phyloP scores from a whole-genome alignment of 1,140 invertebrate species.

The Prorops nasuta region DNA sequence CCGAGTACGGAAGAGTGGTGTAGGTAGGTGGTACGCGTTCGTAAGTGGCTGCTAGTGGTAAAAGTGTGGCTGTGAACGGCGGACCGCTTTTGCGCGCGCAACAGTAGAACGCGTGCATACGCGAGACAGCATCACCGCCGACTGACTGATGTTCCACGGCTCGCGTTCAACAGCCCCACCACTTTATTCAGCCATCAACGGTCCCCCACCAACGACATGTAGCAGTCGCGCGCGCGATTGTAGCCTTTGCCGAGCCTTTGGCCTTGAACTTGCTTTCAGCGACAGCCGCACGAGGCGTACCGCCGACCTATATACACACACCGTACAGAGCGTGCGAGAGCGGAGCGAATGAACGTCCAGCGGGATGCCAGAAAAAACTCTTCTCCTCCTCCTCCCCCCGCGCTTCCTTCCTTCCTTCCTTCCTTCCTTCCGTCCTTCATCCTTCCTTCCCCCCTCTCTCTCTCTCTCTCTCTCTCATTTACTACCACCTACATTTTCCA shows the following conservation, averaged over 20 bases:
- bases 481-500: too few relatives aligned
- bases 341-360: not conserved
- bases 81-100: slow-evolving; percentile 23
- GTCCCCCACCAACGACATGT: slow-evolving; percentile 46
- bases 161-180: slow-evolving; percentile 57
- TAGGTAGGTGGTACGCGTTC: too few relatives aligned
- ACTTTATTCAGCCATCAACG: slow-evolving; percentile 52
- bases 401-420: too few relatives aligned
- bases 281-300: slow-evolving; percentile 53
- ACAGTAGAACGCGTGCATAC: slow-evolving; percentile 47
- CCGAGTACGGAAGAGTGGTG: too few relatives aligned
- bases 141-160: slow-evolving; percentile 62
- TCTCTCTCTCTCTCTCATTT: too few relatives aligned
- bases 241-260: slow-evolving; percentile 58
- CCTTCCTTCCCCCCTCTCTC: too few relatives aligned
- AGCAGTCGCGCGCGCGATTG: slow-evolving; percentile 46
- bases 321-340: slow-evolving; percentile 2
- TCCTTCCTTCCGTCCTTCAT: too few relatives aligned
- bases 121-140: slow-evolving; percentile 59
- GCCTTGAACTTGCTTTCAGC: slow-evolving; percentile 72
- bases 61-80: too few relatives aligned
- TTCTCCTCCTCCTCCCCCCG: too few relatives aligned
- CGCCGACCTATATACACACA: slow-evolving; percentile 47
- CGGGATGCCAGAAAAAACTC: too few relatives aligned
- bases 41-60: too few relatives aligned